Evolutionary conservation across 2,113 vertebrate species (phyloP), one percentile per base, ranked within the genome.

Genomic region (Sturnira hondurensis): DNA sequence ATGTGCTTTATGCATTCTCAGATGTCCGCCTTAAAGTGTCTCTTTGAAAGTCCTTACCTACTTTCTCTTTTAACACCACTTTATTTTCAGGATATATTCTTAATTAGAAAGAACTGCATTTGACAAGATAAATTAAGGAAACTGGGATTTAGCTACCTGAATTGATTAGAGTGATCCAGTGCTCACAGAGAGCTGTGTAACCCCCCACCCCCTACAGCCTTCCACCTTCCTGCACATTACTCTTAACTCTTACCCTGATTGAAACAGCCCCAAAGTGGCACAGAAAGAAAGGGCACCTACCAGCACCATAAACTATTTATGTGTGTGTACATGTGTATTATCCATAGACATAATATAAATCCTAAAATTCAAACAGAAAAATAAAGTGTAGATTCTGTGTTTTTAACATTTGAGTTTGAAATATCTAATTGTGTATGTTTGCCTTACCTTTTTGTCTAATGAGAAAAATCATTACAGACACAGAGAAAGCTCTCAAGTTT

Each of bases 71-170:
- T 67, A 82, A 67, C n/a, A 52, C 24, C 33, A 47, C 13, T 67
- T 96, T 91, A 38, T 89, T 96, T 89, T 54, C 67, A 93, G 36
- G 7, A 74, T 89, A 31, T 26, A 76, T 82, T 74, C 22, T 93
- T 89, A 89, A 91, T 96, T 86, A 89, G 38, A 89, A 91, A 83
- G 52, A 95, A 65, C 63, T 91, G 10, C 43, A 68, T 78, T 95
- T 74, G 89, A 93, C 68, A 83, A 63, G 19, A 33, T 54, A 88
- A 63, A 93, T 80, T 71, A 89, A 89, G 28, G 65, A 65, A 93
- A 4, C 38, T 73, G 33, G 33, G 82, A 50, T 85, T n/a, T 28
- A 89, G 89, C 68, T 19, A 15, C 33, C 80, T 73, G 63, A 68
- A 26, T 76, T 65, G 28, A 86, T 93, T 86, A n/a, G 1, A 63